Evolutionary conservation across 2,888 invertebrate species (phyloP).

Genomic region (Watsonalla cultraria): DNA sequence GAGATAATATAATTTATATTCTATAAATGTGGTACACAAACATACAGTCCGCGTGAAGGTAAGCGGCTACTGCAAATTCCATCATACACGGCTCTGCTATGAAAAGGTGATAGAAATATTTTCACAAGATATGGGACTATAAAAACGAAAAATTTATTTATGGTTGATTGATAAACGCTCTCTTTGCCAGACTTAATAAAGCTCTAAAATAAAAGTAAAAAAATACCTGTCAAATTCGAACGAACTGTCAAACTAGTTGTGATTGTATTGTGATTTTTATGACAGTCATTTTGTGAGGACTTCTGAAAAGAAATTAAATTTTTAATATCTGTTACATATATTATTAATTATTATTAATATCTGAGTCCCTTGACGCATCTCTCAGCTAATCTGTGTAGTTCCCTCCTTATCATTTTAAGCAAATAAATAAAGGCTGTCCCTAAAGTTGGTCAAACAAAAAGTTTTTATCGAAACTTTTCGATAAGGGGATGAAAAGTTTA

Average conservation of each 20-base stretch:
- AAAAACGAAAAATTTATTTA: too few relatives aligned
- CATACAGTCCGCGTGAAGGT: too few relatives aligned
- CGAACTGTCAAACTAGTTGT: neutral
- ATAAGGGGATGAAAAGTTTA: neutral
- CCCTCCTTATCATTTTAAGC: neutral
- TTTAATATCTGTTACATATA: too few relatives aligned
- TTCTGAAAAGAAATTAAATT: neutral
- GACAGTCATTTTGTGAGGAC: slow-evolving; percentile 2
- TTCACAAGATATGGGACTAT: too few relatives aligned
- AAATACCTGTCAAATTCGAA: too few relatives aligned
- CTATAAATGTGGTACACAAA: too few relatives aligned
- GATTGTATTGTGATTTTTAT: neutral
- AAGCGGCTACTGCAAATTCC: too few relatives aligned
- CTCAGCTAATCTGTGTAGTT: neutral
- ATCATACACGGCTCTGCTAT: too few relatives aligned
- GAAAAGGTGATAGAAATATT: too few relatives aligned
- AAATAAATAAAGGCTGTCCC: neutral
- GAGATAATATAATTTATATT: too few relatives aligned
- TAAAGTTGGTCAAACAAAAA: neutral
- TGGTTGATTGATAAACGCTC: neutral
- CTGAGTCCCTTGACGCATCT: neutral
- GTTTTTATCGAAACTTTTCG: neutral
- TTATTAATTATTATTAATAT: too few relatives aligned
- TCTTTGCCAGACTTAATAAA: neutral
- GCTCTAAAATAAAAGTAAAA: neutral